Evolutionary conservation across 1,140 invertebrate species (phyloP), one percentile per base, ranked within the genome.

Genomic region (Drosophila tristis): DNA sequence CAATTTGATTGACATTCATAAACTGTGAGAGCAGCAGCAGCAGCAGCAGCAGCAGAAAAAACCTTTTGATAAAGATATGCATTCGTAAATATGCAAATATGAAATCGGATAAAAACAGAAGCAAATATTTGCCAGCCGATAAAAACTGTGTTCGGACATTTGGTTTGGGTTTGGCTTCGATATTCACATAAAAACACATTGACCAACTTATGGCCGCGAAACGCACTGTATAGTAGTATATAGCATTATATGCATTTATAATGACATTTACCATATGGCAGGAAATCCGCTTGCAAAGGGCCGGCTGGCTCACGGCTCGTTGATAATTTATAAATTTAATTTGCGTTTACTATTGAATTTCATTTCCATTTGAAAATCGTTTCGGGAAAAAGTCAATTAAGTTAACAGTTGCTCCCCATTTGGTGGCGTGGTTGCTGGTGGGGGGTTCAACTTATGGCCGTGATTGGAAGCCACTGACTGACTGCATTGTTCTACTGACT

Each of bases 351-450:
- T 9, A 74, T 39, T 42, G 51, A 29, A 47, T 74, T 73, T 57
- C 48, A 16, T 57, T 74, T 56, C 39, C 47, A 56, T 31, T 56
- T 47, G 4, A 42, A 68, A 70, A 48, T 57, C 50, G 42, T 53
- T 68, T 55, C 4, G 11, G 39, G 48, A 16, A 35, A 56, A 49
- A 74, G 60, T 56, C 70, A 58, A 63, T 51, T 39, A 74, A 57
- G 11, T 39, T 65, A 54, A 74, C 25, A 35, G 51, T 53, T 31
- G 29, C 29, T 8, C 2, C 8, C 29, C 29, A 8, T 8, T 9
- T 64, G 50, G 64, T n/a, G 31, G 29, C 20, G 20, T 2, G 50
- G 43, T n/a, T n/a, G n/a, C n/a, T n/a, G n/a, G 3, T 3, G 70
- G 29, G 13, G 11, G 49, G 16, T 45, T 59, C 35, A 11, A 11